These are phyloP conservation scores for Calonectris borealis DNA, from an alignment of 2,113 vertebrate genomes.

Conservation along the genomic window DNA sequence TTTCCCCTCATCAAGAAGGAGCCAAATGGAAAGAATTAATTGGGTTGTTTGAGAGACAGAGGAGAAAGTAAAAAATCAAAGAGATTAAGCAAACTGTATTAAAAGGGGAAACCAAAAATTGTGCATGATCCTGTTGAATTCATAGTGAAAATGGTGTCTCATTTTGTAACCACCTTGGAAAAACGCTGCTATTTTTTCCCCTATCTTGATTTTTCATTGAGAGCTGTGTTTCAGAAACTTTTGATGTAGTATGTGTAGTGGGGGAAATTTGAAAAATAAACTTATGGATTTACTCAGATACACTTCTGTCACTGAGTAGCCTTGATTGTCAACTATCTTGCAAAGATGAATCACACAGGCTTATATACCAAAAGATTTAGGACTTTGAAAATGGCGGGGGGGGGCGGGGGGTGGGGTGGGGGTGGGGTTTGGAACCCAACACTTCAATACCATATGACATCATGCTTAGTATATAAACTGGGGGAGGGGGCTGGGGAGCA, in stretches of 20 bases:
- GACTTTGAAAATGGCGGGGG: not conserved
- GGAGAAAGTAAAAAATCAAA: not conserved
- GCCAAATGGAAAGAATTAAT: not conserved
- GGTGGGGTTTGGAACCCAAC: no score
- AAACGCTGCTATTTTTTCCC: not conserved
- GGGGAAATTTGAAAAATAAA: not conserved
- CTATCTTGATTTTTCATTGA: not conserved
- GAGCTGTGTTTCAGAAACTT: not conserved
- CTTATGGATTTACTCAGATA: not conserved
- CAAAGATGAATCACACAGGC: not conserved
- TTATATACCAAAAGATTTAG: not conserved
- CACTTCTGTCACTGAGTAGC: not conserved
- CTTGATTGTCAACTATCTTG: not conserved
- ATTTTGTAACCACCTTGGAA: not conserved
- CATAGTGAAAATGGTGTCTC: not conserved
- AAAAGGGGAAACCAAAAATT: not conserved
- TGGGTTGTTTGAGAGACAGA: not conserved
- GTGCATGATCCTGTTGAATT: not conserved
- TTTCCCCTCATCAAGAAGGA: not conserved
- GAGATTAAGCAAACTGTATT: not conserved
- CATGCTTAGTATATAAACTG: no score
- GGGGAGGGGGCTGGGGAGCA: no score
- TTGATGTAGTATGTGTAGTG: rapidly evolving
- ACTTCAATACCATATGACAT: no score
- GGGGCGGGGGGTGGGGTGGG: no score